Percentiles rank a stretch among this genome's conserved stretches.
phyloP scores from a whole-genome alignment of 2,888 invertebrate species.

The Agonopterix subpropinquella region DNA sequence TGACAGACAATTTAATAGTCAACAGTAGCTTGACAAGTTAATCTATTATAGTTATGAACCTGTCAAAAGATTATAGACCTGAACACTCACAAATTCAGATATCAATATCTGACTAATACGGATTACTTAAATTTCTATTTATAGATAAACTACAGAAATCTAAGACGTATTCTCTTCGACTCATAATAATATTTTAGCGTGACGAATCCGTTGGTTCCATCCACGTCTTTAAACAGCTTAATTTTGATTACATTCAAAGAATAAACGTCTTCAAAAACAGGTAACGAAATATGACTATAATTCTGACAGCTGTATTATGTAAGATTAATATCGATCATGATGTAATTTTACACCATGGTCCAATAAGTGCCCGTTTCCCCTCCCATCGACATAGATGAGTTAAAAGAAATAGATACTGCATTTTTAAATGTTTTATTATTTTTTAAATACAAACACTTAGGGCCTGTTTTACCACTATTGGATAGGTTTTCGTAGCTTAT shows the following conservation, averaged over 20 bases:
- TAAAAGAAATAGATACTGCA: constrained; percentile 10
- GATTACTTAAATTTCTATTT: too few species aligned
- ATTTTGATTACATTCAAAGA: background rate
- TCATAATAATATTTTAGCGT: too few species aligned
- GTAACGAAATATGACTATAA: constrained; percentile 17
- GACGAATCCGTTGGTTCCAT: too few species aligned
- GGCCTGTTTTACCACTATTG: too few species aligned
- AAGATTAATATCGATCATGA: constrained; percentile 40
- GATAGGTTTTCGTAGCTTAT: too few species aligned
- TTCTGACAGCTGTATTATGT: constrained; percentile 43
- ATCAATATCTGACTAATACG: too few species aligned
- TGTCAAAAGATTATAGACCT: too few species aligned
- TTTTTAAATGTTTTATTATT: background rate
- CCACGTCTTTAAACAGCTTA: background rate
- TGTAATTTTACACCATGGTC: constrained; percentile 35
- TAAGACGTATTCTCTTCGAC: too few species aligned
- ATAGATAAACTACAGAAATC: too few species aligned
- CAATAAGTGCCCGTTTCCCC: constrained; percentile 27
- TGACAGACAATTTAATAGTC: background rate
- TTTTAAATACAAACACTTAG: background rate
- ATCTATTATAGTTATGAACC: background rate
- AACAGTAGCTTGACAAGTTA: constrained; percentile 1
- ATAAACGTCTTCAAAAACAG: background rate
- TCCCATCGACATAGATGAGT: constrained; percentile 12
- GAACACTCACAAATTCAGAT: too few species aligned